Conservation (phyloP, 2,797 vertebrate species). For the Chelon auratus region DNA sequence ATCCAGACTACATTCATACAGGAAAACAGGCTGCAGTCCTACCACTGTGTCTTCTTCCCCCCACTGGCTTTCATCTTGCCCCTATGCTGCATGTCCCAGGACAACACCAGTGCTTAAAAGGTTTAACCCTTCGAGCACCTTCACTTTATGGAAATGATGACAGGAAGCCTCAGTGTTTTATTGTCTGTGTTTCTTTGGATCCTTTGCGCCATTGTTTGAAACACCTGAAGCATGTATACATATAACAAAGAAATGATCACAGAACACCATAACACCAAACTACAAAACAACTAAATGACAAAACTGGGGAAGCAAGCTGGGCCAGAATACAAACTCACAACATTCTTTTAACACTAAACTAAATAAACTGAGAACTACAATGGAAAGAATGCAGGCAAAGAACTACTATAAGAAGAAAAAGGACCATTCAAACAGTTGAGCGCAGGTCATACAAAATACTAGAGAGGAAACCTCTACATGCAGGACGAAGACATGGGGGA, state of each 20-base stretch:
- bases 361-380: too few relatives aligned
- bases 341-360: too few relatives aligned
- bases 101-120: constrained; percentile 63
- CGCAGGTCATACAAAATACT: too few relatives aligned
- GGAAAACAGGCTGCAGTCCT: constrained; percentile 59
- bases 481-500: too few relatives aligned
- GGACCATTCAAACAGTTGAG: too few relatives aligned
- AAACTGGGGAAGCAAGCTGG: too few relatives aligned
- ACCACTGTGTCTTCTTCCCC: constrained; percentile 66
- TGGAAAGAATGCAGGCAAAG: too few relatives aligned
- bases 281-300: too few relatives aligned
- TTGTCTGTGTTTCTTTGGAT: constrained; percentile 8
- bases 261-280: too few relatives aligned
- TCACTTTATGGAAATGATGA: constrained; percentile 38
- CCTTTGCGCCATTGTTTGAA: constrained; percentile 14
- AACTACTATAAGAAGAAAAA: too few relatives aligned
- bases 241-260: constrained; percentile 8
- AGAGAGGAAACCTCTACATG: too few relatives aligned
- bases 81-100: constrained; percentile 72
- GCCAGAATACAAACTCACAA: too few relatives aligned
- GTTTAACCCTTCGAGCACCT: constrained; percentile 62
- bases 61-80: constrained; percentile 79
- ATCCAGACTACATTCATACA: constrained; percentile 80
- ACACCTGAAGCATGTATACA: constrained; percentile 37
- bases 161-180: constrained; percentile 46